Evolutionary conservation across 2,797 vertebrate species (phyloP).

Genomic region (Nyctibius grandis): DNA sequence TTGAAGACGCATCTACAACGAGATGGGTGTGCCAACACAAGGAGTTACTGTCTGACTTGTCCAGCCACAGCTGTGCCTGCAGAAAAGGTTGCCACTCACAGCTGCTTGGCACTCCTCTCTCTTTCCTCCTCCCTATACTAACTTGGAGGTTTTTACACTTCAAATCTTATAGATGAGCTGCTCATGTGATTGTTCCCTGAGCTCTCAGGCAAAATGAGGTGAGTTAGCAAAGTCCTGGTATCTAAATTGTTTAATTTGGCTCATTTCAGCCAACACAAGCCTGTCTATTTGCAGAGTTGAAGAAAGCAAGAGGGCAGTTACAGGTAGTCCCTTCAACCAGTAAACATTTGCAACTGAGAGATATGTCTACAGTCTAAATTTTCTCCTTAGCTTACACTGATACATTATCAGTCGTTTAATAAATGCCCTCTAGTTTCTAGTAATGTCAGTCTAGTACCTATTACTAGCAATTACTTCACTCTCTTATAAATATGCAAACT

Average conservation of each 20-base stretch:
- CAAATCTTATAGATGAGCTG: not conserved
- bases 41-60: not conserved
- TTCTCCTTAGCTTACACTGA: not conserved
- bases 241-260: not conserved
- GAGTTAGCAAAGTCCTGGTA: not conserved
- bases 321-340: not conserved
- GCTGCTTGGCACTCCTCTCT: not conserved
- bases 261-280: not conserved
- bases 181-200: not conserved
- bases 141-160: not conserved
- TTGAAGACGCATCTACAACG: not conserved
- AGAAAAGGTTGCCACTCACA: not conserved
- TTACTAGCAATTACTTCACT: not conserved
- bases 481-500: not conserved
- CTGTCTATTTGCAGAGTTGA: not conserved
- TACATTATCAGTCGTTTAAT: not conserved
- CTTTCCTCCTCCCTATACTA: not conserved
- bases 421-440: not conserved
- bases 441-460: not conserved
- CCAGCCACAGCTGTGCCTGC: not conserved
- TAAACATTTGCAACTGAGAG: not conserved
- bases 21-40: not conserved
- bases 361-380: not conserved
- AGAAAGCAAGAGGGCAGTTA: not conserved
- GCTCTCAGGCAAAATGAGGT: not conserved